Percentiles rank a stretch among this genome's conserved stretches.
phyloP scores from a whole-genome alignment of 2,113 vertebrate species.

The Seriola dumerili region DNA sequence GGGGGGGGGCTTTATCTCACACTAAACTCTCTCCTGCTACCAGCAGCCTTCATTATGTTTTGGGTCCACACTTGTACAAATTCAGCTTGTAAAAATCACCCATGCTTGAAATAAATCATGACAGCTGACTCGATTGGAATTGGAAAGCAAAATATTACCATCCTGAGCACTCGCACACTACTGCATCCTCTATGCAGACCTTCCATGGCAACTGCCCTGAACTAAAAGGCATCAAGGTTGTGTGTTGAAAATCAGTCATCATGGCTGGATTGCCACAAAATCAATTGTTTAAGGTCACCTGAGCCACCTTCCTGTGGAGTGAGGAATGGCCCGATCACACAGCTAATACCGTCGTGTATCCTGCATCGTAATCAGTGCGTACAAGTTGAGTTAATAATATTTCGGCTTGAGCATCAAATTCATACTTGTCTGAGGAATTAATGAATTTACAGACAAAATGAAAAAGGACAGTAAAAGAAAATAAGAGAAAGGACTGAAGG shows the following conservation, averaged over 20 bases:
- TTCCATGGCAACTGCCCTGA: not conserved
- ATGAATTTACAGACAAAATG: not conserved
- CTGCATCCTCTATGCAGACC: not conserved
- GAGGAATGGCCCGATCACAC: not conserved
- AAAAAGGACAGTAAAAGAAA: no score
- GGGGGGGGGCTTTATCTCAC: not conserved
- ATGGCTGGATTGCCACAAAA: not conserved
- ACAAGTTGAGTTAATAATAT: no score
- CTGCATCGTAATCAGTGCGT: not conserved
- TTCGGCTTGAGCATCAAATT: no score
- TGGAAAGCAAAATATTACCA: slow-evolving; percentile 18
- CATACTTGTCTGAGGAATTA: no score
- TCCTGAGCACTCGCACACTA: not conserved
- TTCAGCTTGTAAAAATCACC: slow-evolving; percentile 31
- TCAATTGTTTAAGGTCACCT: slow-evolving; percentile 1
- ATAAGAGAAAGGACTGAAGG: not conserved
- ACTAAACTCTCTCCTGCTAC: not conserved
- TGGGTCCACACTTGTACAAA: slow-evolving; percentile 22
- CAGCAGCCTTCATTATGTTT: slow-evolving; percentile 21
- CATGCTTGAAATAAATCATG: slow-evolving; percentile 39
- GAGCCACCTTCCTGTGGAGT: not conserved
- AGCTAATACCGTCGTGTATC: not conserved
- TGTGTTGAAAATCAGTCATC: not conserved
- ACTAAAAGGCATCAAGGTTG: slow-evolving; percentile 6
- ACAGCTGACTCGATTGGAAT: slow-evolving; percentile 17